Base-by-base conservation (phyloP, 1,140 invertebrate species). In the Teleopsis dalmanni region DNA sequence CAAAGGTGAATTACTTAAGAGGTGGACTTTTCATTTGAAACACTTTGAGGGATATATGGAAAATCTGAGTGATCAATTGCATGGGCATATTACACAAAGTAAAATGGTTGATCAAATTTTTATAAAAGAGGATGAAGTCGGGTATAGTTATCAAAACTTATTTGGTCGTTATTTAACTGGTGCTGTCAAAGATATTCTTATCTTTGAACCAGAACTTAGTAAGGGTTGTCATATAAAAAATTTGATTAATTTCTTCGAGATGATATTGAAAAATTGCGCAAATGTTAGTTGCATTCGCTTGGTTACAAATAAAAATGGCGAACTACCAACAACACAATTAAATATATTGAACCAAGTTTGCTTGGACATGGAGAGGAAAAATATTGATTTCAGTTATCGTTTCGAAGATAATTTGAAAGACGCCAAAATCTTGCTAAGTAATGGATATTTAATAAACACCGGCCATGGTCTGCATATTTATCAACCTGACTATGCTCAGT, bases 261-360 rank as follows among this genome's bases (percentile, higher is more conserved):
- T 65, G 14, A 45, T 64, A 14, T 57, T 64, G 3, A 64, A 64
- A 33, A 64, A 61, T 18, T 64, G 62, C 53, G 53, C 62, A 14
- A 65, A 58, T 47, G 51, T 64, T 3, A 64, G 62, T 49, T 64
- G 57, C 10, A 56, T 64, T 25, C 52, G 61, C 7, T 16, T 64
- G 14, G 65, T 62, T 0, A 64, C 62, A 3, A 42, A 59, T 0
- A 56, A 62, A 1, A 59, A 64, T 37, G n/a, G 29, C 23, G 44
- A 40, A n/a, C 21, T 37, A 10, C 43, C 52, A n/a, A 49, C 50
- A 31, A 54, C 55, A 36, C 62, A 64, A 31, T 13, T 47, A 21
- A 49, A 58, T 9, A 48, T 58, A 25, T 47, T 64, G 18, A 49
- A 62, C 14, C 52, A 58, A 31, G 58, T 64, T 31, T 55, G 60